Percentiles rank a stretch among this genome's conserved stretches.
These are phyloP conservation scores for Motacilla tschutschensis DNA, from an alignment of 2,113 vertebrate species.

Conservation along the genomic window DNA sequence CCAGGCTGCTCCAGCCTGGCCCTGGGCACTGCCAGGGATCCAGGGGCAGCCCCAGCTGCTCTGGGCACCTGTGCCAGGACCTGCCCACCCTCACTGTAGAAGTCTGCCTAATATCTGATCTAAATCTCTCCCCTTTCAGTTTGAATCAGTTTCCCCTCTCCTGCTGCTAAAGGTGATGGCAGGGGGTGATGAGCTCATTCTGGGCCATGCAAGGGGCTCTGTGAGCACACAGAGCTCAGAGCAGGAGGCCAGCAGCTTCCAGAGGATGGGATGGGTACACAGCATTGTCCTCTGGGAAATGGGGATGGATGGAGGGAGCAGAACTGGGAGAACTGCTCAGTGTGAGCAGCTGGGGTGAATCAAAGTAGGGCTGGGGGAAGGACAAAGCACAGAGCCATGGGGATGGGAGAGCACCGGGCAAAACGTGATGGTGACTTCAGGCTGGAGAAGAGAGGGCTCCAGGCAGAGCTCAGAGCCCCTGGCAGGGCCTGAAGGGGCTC, in stretches of 20 bases:
- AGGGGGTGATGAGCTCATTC: rapidly evolving
- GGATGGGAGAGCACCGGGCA: too few species aligned
- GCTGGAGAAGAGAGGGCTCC: rapidly evolving
- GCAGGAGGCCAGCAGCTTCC: background rate
- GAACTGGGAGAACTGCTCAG: too few species aligned
- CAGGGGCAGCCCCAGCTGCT: background rate
- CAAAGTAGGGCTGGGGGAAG: background rate
- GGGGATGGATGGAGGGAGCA: too few species aligned
- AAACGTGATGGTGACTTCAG: background rate
- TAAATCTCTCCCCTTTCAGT: background rate
- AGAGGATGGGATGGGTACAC: background rate
- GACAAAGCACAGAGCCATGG: background rate
- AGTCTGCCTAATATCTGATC: background rate
- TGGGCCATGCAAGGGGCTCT: rapidly evolving
- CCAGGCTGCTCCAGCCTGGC: background rate
- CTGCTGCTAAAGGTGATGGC: background rate
- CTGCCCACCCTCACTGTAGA: background rate
- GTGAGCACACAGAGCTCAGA: background rate
- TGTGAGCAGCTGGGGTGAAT: background rate
- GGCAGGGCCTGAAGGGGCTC: rapidly evolving
- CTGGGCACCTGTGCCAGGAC: background rate
- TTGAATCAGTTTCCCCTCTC: background rate
- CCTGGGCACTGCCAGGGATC: background rate
- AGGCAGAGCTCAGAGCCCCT: background rate
- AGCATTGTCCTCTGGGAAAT: background rate